phyloP scores from a whole-genome alignment of 2,797 vertebrate species.

The Agapornis canus region DNA sequence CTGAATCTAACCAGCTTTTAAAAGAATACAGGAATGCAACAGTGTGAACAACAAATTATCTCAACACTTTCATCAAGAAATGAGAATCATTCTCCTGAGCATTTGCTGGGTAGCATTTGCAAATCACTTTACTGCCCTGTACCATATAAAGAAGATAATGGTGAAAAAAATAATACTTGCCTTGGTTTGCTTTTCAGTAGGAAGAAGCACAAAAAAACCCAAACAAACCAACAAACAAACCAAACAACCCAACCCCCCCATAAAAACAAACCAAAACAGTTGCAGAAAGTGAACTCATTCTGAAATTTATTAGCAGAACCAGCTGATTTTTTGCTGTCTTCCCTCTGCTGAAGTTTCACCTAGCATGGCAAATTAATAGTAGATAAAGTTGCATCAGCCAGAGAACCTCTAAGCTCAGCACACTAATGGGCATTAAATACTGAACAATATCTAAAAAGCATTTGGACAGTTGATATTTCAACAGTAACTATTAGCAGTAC shows the following conservation, averaged over 20 bases:
- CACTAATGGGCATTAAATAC: not conserved
- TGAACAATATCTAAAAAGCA: not conserved
- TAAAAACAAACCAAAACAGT: not conserved
- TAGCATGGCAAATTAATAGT: not conserved
- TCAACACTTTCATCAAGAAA: not conserved
- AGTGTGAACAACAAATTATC: not conserved
- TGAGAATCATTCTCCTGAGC: not conserved
- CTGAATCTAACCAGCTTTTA: not conserved
- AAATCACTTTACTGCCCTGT: not conserved
- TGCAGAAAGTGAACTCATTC: not conserved
- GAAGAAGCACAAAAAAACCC: no score
- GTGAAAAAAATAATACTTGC: no score
- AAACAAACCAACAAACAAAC: no score
- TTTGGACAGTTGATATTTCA: not conserved
- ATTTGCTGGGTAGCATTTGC: not conserved
- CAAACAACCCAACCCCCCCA: no score
- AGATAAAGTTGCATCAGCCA: not conserved
- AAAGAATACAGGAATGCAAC: not conserved
- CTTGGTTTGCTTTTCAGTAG: no score
- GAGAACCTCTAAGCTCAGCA: not conserved
- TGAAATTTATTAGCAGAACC: not conserved
- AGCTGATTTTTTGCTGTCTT: not conserved
- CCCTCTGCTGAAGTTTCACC: not conserved
- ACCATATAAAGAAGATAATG: not conserved
- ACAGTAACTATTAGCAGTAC: not conserved